phyloP scores from a whole-genome alignment of 2,888 invertebrate genomes.

The Drosophila meridionalis region DNA sequence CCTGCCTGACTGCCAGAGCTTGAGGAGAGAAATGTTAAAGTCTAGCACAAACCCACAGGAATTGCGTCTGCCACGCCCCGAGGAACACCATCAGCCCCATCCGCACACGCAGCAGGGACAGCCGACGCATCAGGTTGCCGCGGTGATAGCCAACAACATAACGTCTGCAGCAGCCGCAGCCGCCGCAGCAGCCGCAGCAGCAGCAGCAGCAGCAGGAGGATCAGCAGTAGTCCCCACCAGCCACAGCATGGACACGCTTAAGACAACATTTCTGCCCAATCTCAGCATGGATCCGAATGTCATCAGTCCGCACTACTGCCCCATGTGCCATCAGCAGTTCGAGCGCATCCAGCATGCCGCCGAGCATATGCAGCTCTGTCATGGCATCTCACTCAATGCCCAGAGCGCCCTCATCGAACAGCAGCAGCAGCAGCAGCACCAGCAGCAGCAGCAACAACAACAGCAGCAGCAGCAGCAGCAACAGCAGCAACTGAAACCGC shows the following conservation, averaged over 20 bases:
- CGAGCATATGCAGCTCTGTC: slow-evolving; percentile 83
- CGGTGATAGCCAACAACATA: slow-evolving; percentile 66
- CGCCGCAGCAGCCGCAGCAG: slow-evolving; percentile 17
- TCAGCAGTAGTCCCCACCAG: slow-evolving; percentile 17
- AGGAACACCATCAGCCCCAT: slow-evolving; percentile 60
- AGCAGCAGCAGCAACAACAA: slow-evolving; percentile 55
- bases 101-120: slow-evolving; percentile 56
- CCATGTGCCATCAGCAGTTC: slow-evolving; percentile 84
- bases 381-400: slow-evolving; percentile 72
- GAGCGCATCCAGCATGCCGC: slow-evolving; percentile 81
- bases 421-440: slow-evolving; percentile 58
- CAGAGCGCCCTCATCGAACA: slow-evolving; percentile 67
- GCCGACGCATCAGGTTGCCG: slow-evolving; percentile 65
- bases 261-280: slow-evolving; percentile 83
- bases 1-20: slow-evolving; percentile 42
- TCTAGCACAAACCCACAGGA: slow-evolving; percentile 83
- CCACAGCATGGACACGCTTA: slow-evolving; percentile 80
- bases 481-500: slow-evolving; percentile 70
- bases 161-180: slow-evolving; percentile 35
- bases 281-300: slow-evolving; percentile 83
- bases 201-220: slow-evolving; percentile 16
- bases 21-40: slow-evolving; percentile 81
- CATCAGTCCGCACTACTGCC: slow-evolving; percentile 78
- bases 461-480: slow-evolving; percentile 56
- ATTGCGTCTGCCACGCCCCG: slow-evolving; percentile 83